Evolutionary conservation across 2,797 vertebrate genomes (phyloP).

Genomic region (Halcyon chelicuti): DNA sequence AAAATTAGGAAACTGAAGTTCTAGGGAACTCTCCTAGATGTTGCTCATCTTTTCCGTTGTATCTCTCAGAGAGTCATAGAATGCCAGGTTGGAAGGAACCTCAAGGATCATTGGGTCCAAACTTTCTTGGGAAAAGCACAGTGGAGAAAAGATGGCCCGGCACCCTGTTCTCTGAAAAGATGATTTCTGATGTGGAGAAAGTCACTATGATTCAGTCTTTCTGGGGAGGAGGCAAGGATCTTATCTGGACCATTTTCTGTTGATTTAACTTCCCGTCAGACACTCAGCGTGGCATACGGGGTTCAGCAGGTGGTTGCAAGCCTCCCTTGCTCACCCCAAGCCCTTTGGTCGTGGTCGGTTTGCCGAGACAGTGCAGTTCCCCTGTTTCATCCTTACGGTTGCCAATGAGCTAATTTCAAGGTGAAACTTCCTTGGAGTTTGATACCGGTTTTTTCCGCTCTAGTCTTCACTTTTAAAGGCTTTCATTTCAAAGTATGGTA

Average conservation of each 20-base stretch:
- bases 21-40: background rate
- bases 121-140: background rate
- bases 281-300: background rate
- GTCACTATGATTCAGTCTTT: background rate
- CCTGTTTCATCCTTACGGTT: background rate
- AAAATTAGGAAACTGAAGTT: background rate
- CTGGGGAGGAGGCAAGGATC: background rate
- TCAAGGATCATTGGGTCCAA: background rate
- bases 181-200: background rate
- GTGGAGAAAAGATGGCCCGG: background rate
- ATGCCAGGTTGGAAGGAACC: background rate
- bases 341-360: background rate
- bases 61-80: background rate
- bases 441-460: background rate
- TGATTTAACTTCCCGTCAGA: background rate
- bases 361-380: background rate
- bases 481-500: background rate
- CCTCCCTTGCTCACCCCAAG: background rate
- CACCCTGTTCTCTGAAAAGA: background rate
- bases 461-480: background rate
- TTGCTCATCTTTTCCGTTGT: background rate
- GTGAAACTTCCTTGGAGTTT: background rate
- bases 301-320: background rate
- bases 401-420: background rate
- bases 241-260: background rate